Conservation (phyloP, 1,140 invertebrate genomes). For the Luehdorfia chinensis region DNA sequence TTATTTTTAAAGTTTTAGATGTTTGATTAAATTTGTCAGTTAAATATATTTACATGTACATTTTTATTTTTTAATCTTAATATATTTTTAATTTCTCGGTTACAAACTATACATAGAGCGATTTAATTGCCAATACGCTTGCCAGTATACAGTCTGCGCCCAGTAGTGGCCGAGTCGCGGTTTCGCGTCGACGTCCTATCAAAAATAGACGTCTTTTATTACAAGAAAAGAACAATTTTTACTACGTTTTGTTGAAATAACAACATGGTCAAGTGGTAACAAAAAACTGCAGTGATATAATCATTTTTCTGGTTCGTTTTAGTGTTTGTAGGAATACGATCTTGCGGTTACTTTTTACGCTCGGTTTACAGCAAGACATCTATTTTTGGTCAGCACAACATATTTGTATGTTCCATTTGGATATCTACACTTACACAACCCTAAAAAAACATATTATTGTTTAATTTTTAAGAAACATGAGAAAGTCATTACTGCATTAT, state of each 20-base stretch:
- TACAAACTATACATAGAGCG: neutral
- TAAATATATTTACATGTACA: too few species aligned
- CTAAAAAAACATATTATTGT: slow-evolving; percentile 11
- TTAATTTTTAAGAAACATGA: slow-evolving; percentile 17
- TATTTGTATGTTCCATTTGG: slow-evolving; percentile 36
- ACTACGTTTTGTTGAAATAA: slow-evolving; percentile 38
- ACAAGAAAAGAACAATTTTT: slow-evolving; percentile 34
- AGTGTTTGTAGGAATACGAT: neutral
- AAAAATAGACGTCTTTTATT: slow-evolving; percentile 29
- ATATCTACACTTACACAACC: slow-evolving; percentile 17
- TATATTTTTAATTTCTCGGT: neutral
- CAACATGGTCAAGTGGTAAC: slow-evolving; percentile 36
- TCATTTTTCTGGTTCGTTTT: neutral
- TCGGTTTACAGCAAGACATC: slow-evolving; percentile 14
- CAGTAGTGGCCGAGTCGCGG: slow-evolving; percentile 54
- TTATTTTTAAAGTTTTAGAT: neutral
- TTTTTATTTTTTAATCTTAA: too few species aligned
- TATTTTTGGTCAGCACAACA: slow-evolving; percentile 49
- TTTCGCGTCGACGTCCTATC: slow-evolving; percentile 49
- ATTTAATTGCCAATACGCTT: slow-evolving; percentile 44
- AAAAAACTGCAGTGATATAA: slow-evolving; percentile 3
- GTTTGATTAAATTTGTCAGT: too few species aligned
- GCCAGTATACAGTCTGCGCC: slow-evolving; percentile 44
- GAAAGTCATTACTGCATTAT: slow-evolving; percentile 60
- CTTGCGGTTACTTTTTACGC: slow-evolving; percentile 1